These are phyloP conservation scores for Mormyrus iriodes DNA, from an alignment of 2,113 vertebrate genomes.

Conservation along the genomic window DNA sequence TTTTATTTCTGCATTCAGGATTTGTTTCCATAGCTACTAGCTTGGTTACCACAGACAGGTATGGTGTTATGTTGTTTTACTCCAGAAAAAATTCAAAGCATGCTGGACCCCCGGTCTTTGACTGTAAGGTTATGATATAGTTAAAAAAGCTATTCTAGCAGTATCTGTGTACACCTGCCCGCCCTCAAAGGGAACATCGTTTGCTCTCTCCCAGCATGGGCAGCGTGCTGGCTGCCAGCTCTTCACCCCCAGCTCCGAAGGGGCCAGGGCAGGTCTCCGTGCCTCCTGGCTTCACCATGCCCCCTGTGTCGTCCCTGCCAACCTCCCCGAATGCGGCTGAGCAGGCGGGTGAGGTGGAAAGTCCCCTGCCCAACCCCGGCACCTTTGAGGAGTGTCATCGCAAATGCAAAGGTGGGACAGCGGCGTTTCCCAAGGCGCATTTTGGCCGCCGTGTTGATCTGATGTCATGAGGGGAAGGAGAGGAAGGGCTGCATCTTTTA, in stretches of 20 bases:
- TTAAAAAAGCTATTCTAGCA: not conserved
- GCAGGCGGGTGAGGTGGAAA: slow-evolving; percentile 45
- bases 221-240: slow-evolving; percentile 72
- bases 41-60: not conserved
- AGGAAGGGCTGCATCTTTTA: not conserved
- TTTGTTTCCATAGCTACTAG: not conserved
- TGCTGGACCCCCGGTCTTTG: not conserved
- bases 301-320: slow-evolving; percentile 55
- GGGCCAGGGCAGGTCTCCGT: slow-evolving; percentile 51
- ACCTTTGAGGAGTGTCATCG: slow-evolving; percentile 84
- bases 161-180: not conserved
- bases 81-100: not conserved
- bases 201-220: slow-evolving; percentile 58
- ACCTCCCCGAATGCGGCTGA: slow-evolving; percentile 32
- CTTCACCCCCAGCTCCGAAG: slow-evolving; percentile 51
- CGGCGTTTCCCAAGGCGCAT: not conserved
- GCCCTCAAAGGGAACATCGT: not conserved
- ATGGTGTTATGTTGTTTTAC: not conserved
- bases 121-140: not conserved
- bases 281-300: slow-evolving; percentile 72
- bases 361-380: slow-evolving; percentile 69
- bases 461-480: not conserved
- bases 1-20: not conserved
- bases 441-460: not conserved
- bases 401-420: slow-evolving; percentile 77